phyloP scores from a whole-genome alignment of 2,888 invertebrate species.

The Apamea sordens region DNA sequence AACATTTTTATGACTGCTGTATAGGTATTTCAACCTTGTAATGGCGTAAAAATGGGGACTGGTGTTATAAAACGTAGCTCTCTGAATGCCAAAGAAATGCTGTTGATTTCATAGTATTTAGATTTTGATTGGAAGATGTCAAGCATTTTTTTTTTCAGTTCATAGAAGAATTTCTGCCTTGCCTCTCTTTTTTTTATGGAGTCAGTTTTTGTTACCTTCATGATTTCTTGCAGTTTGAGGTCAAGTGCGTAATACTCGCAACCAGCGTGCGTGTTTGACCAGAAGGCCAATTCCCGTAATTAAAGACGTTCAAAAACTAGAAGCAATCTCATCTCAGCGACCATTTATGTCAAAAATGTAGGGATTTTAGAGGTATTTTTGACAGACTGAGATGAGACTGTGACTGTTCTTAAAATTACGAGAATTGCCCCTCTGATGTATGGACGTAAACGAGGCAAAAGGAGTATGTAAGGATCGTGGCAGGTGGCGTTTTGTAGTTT shows the following conservation, averaged over 20 bases:
- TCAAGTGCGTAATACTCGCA: background rate
- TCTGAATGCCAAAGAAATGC: background rate
- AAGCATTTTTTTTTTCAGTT: background rate
- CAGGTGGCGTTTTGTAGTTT: background rate
- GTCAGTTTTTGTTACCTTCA: background rate
- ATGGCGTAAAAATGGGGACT: conserved; percentile 18
- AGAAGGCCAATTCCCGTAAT: background rate
- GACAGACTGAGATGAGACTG: background rate
- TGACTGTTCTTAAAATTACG: background rate
- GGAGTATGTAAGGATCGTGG: background rate
- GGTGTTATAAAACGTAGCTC: background rate
- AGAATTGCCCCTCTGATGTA: background rate
- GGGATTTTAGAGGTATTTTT: background rate
- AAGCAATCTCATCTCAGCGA: too few relatives aligned
- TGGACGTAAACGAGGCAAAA: background rate
- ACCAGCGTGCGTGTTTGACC: background rate
- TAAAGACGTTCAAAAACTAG: too few relatives aligned
- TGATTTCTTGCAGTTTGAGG: background rate
- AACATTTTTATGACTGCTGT: conserved; percentile 49
- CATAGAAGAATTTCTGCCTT: background rate
- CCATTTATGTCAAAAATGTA: too few relatives aligned
- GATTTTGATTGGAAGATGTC: background rate
- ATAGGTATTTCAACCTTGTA: conserved; percentile 36
- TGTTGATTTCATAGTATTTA: background rate
- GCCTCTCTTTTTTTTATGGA: background rate